Percentiles rank a stretch among this genome's conserved stretches.
Evolutionary conservation across 2,888 invertebrate species (phyloP).

Genomic region (Ischnus inquisitorius): DNA sequence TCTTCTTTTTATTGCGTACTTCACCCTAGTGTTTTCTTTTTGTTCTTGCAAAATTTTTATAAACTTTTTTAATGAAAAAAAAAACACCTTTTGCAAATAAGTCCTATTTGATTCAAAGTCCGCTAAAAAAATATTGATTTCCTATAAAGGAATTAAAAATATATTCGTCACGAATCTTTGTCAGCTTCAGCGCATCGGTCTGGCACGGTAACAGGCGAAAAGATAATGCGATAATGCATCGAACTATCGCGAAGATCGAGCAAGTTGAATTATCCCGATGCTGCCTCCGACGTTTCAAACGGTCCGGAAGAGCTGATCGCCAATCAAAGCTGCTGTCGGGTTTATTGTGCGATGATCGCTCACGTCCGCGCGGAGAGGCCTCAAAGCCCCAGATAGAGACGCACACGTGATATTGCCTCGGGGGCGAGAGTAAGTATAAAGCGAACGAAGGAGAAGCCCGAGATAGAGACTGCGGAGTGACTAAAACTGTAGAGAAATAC

Average conservation of each 20-base stretch:
- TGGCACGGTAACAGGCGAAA: neutral
- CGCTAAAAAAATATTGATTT: too few relatives aligned
- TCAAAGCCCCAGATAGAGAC: constrained; percentile 3
- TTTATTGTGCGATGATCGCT: constrained; percentile 53
- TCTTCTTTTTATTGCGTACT: too few relatives aligned
- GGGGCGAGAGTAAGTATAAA: neutral
- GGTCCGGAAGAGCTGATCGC: constrained; percentile 52
- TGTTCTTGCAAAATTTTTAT: too few relatives aligned
- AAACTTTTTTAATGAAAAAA: too few relatives aligned
- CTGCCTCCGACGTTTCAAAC: constrained; percentile 8
- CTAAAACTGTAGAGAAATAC: neutral
- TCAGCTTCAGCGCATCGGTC: too few relatives aligned
- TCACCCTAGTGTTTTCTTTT: too few relatives aligned
- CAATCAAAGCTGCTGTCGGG: constrained; percentile 48
- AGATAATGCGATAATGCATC: neutral
- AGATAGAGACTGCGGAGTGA: neutral
- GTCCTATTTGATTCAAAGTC: too few relatives aligned
- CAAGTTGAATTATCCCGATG: constrained; percentile 11
- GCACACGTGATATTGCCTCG: neutral
- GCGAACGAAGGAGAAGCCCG: constrained; percentile 9
- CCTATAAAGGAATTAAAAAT: too few relatives aligned
- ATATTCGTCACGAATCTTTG: too few relatives aligned
- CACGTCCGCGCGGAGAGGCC: constrained; percentile 48
- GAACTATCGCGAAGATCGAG: neutral
- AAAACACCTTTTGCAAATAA: too few relatives aligned